Base-by-base conservation (phyloP, 2,888 invertebrate species). In the Amiota mariae region DNA sequence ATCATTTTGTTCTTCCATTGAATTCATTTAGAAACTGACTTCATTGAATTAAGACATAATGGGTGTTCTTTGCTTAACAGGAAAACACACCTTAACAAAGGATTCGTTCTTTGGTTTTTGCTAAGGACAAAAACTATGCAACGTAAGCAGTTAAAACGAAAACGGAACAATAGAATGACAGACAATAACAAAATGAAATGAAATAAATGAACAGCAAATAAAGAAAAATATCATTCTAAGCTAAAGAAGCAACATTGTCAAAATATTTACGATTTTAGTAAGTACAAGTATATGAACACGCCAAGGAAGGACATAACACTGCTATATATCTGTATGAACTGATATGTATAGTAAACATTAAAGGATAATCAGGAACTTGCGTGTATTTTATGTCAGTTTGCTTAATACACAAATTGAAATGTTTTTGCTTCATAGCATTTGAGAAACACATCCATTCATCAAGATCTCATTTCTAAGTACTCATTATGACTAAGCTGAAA, bases 231-330 rank as follows among this genome's bases (percentile, higher is more conserved):
- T 13, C 63, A 24, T 63, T 13, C 11, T 36, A 36, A 36, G 36
- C 63, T 18, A 6, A 15, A 63, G 36, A 12, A 70, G 67, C 85
- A 84, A 83, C 59, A 80, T 85, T 85, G 85, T 83, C 83, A 85
- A 83, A 83, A 83, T 83, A 85, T 83, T 85, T 83, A 83, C 83
- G 85, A 83, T 82, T 82, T 78, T 82, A 77, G 84, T 81, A 73
- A 71, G 73, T 75, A 72, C 71, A 48, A 68, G 47, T 66, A 70
- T 70, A 57, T 20, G 66, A 54, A 68, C 72, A 70, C 36, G 61
- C 24, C 61, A 61, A 46, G 63, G 46, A 61, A 46, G 63, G 46
- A 63, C 63, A 63, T 46, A 11, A 12, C 12, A n/a, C 54, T 54
- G 12, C 8, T 54, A 54, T n/a, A 10, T n/a, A n/a, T n/a, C n/a